phyloP scores from a whole-genome alignment of 2,113 vertebrate species.

The Origma solitaria region DNA sequence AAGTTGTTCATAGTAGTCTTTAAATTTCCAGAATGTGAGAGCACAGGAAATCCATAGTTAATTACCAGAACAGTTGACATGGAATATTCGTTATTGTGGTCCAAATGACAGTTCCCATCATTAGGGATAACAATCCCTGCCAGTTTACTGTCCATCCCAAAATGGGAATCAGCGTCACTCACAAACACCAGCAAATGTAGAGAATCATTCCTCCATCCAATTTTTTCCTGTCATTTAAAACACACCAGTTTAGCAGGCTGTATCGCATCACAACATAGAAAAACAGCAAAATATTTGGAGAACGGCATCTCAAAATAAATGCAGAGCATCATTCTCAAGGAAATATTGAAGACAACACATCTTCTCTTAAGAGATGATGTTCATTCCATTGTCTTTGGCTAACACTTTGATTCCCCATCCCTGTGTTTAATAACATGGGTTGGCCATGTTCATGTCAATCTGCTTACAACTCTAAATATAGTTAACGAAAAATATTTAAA shows the following conservation, averaged over 20 bases:
- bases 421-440: neutral
- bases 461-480: neutral
- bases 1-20: neutral
- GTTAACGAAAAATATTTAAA: neutral
- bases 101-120: constrained; percentile 92
- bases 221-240: constrained; percentile 83
- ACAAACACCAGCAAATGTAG: constrained; percentile 95
- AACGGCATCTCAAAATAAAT: neutral
- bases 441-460: neutral
- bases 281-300: neutral
- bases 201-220: constrained; percentile 96
- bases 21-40: neutral
- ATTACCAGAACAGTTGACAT: constrained; percentile 89
- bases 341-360: neutral
- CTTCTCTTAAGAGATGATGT: neutral
- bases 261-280: neutral
- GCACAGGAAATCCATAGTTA: neutral
- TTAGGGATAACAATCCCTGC: constrained; percentile 96
- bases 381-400: neutral
- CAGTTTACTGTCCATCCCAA: constrained; percentile 98
- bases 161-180: constrained; percentile 94
- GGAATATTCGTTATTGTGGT: constrained; percentile 89
- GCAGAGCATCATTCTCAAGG: neutral
- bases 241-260: neutral
- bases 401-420: neutral